Evolutionary conservation across 2,888 invertebrate genomes (phyloP), one percentile per base, ranked within the genome.

Genomic region (Thyatira batis): DNA sequence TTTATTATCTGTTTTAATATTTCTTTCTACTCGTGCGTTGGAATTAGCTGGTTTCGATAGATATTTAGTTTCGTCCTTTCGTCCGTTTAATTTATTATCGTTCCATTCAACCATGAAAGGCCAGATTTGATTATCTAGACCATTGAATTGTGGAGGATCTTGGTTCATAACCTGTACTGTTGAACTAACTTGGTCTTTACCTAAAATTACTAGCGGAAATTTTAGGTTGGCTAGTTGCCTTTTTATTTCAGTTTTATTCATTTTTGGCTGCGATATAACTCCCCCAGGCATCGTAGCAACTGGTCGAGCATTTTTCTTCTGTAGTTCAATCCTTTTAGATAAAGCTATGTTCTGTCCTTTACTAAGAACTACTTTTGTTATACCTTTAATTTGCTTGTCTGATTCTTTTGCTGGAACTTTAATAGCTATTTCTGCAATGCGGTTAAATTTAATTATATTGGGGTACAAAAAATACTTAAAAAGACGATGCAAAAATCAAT

Each of bases 31-130:
- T 17, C 17, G 17, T 39, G 20, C 9, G 17, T 27, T 48, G 20
- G 10, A 27, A 27, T 39, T 17, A 8, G 8, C 28, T 10, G 10
- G 11, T 20, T 48, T 23, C 20, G n/a, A 17, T 6, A 2, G 1
- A n/a, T 8, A 2, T 17, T 33, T 21, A 13, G 9, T 45, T 30
- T 55, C 55, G 23, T 50, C 17, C 51, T 65, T 45, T 33, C n/a
- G n/a, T n/a, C n/a, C n/a, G n/a, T 55, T 28, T 33, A 45, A 49
- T 43, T 52, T 49, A 28, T 56, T 46, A 45, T 56, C 55, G 53
- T 57, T 58, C 89, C 90, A 89, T 20, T 76, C 69, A 17, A 65
- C 43, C 90, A 90, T 90, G 67, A 82, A 90, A 20, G 89, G 90
- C 89, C 89, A 89, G 51, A 87, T 76, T 17, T 82, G 78, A 55